A percentile compares a stretch with the other conserved stretches of the same genome.
These are phyloP conservation scores for Morinoia aosen DNA, from an alignment of 2,888 invertebrate species.

Conservation along the genomic window DNA sequence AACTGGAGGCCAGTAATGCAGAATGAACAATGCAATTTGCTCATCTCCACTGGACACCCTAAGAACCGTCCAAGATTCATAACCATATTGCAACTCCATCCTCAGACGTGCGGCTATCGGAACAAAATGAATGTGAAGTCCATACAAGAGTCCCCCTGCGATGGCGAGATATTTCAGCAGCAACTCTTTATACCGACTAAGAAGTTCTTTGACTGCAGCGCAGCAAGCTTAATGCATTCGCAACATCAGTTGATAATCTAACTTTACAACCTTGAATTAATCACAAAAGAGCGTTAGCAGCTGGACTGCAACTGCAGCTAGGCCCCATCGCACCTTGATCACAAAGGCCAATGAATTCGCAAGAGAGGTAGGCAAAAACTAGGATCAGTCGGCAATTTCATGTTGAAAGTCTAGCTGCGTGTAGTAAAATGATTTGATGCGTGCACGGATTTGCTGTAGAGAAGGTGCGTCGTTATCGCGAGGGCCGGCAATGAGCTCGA, in stretches of 20 bases:
- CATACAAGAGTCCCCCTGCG: background rate
- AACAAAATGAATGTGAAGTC: background rate
- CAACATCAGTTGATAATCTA: background rate
- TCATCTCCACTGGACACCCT: background rate
- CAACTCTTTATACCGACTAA: background rate
- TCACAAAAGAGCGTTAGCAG: background rate
- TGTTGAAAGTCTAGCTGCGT: background rate
- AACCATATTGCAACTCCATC: background rate
- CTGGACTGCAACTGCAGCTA: background rate
- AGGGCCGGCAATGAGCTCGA: background rate
- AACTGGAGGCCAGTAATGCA: background rate
- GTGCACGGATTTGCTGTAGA: background rate
- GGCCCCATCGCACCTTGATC: background rate
- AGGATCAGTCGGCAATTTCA: background rate
- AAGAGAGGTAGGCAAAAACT: background rate
- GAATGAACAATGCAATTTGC: background rate
- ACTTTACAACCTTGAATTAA: background rate
- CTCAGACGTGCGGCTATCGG: background rate
- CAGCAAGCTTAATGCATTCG: background rate
- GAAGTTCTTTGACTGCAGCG: background rate
- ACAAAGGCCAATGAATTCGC: background rate
- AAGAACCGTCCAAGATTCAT: background rate
- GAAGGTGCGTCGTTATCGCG: background rate
- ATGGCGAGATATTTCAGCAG: background rate
- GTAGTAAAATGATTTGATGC: slow-evolving; percentile 2